A percentile compares a stretch with the other conserved stretches of the same genome.
Conservation (phyloP, 2,888 invertebrate species). For the Formica aserva region DNA sequence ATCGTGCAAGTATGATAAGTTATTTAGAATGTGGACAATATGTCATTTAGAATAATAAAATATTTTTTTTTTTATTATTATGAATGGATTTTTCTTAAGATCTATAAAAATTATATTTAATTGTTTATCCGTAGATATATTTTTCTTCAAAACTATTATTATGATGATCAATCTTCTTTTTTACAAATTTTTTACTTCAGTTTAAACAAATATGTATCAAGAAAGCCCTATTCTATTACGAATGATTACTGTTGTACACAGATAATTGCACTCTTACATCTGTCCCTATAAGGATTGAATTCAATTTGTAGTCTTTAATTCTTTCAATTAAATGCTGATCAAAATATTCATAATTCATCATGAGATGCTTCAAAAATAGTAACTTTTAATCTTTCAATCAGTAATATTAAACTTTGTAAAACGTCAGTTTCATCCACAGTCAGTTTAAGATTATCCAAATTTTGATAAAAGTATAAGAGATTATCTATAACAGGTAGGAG, state of each 20-base stretch:
- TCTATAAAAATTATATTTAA: slow-evolving; percentile 23
- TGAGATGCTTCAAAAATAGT: slow-evolving; percentile 64
- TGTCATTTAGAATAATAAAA: slow-evolving; percentile 41
- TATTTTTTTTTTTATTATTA: slow-evolving; percentile 21
- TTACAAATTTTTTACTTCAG: neutral
- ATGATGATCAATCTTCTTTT: neutral
- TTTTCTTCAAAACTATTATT: slow-evolving; percentile 4
- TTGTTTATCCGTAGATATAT: neutral
- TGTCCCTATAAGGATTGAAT: slow-evolving; percentile 8
- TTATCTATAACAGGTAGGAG: slow-evolving; percentile 72
- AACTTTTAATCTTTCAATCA: slow-evolving; percentile 69
- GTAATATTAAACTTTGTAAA: slow-evolving; percentile 65
- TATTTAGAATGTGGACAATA: slow-evolving; percentile 54
- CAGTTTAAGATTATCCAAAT: slow-evolving; percentile 56
- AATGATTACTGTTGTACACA: slow-evolving; percentile 11
- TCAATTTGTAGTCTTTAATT: slow-evolving; percentile 19
- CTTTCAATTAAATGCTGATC: slow-evolving; percentile 18
- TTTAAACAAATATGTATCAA: slow-evolving; percentile 16
- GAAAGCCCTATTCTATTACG: neutral
- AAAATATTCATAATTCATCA: slow-evolving; percentile 73
- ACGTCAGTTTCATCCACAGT: slow-evolving; percentile 70
- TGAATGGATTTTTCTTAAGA: neutral
- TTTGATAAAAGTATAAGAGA: slow-evolving; percentile 72
- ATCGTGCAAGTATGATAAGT: slow-evolving; percentile 20
- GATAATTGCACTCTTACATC: slow-evolving; percentile 18